These are phyloP conservation scores for Capitulum mitella DNA, from an alignment of 2,888 invertebrate species.

Conservation along the genomic window DNA sequence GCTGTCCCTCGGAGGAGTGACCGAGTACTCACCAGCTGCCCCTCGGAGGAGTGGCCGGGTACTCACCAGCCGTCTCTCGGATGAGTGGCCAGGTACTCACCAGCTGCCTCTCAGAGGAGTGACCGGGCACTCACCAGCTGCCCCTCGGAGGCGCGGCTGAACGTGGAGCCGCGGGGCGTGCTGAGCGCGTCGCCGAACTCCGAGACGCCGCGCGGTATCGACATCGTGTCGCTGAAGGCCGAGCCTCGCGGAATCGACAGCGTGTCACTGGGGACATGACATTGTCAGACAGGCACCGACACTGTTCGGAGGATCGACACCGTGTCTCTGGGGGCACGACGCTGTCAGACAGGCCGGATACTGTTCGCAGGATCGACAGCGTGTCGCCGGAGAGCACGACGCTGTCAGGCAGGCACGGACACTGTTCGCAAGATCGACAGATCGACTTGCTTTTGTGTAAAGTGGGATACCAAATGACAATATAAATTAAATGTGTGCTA, in stretches of 20 bases:
- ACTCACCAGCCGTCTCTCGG: conserved; percentile 6
- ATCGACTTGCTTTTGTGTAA: too few relatives aligned
- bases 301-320: too few relatives aligned
- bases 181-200: background rate
- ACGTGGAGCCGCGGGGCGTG: conserved; percentile 16
- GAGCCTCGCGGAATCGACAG: conserved; percentile 22
- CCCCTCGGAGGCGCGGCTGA: conserved; percentile 10
- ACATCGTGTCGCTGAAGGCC: background rate
- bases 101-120: background rate
- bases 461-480: too few relatives aligned
- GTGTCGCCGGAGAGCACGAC: too few relatives aligned
- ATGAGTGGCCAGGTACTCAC: background rate
- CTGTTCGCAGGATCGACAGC: too few relatives aligned
- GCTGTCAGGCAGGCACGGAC: too few relatives aligned
- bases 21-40: background rate
- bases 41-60: background rate
- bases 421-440: too few relatives aligned
- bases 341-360: too few relatives aligned
- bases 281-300: too few relatives aligned
- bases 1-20: background rate
- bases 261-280: background rate
- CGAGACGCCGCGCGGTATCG: background rate
- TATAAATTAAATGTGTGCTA: too few relatives aligned
- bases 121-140: background rate
- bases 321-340: too few relatives aligned